Conservation (phyloP, 2,888 invertebrate genomes). For the Hipparchia sbordonii region DNA sequence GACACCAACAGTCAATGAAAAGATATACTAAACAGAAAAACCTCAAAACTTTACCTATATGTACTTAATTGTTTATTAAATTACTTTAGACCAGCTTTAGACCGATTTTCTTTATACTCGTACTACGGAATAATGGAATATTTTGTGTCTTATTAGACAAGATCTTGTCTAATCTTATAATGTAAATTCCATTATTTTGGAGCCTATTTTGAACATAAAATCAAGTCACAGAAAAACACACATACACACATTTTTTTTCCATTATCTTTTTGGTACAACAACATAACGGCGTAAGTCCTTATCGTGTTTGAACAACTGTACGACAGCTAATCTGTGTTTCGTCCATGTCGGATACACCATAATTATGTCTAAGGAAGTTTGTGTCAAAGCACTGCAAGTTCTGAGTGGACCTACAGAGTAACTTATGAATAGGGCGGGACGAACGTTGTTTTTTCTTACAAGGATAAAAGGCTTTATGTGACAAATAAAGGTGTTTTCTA, state of each 20-base stretch:
- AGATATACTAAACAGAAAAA: too few species aligned
- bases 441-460: not conserved
- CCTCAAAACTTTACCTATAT: too few species aligned
- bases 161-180: too few species aligned
- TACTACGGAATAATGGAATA: too few species aligned
- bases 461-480: not conserved
- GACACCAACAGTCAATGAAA: too few species aligned
- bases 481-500: not conserved
- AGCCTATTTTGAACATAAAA: not conserved
- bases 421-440: not conserved
- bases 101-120: too few species aligned
- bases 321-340: not conserved
- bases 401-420: not conserved
- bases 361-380: constrained; percentile 7
- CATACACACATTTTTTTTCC: not conserved
- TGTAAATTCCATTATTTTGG: too few species aligned
- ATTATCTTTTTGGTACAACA: too few species aligned
- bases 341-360: not conserved
- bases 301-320: not conserved
- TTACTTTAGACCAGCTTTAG: too few species aligned
- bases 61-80: too few species aligned
- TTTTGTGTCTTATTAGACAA: too few species aligned
- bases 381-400: not conserved
- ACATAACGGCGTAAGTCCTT: not conserved
- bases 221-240: too few species aligned